Evolutionary conservation across 2,797 vertebrate genomes (phyloP).

Genomic region (Alectoris magna): DNA sequence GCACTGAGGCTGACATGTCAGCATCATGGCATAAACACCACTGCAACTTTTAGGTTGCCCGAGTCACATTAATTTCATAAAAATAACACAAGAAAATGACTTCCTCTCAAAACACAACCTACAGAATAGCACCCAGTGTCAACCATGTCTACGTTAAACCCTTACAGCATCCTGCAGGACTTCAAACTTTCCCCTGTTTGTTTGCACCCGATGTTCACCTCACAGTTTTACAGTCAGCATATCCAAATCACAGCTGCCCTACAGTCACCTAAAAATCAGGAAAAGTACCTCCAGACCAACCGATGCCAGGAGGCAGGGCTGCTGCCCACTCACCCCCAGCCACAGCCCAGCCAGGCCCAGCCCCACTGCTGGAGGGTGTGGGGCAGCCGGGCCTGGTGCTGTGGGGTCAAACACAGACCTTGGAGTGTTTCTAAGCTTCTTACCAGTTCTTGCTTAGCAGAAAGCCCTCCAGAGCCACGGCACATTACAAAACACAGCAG

Average conservation of each 20-base stretch:
- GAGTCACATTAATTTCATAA: not conserved
- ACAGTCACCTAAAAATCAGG: not conserved
- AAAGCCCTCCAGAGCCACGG: not conserved
- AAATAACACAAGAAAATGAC: not conserved
- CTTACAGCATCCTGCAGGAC: not conserved
- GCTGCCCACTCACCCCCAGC: too few species aligned
- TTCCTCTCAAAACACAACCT: not conserved
- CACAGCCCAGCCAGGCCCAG: too few species aligned
- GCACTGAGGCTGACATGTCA: fast-evolving
- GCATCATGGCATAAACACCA: not conserved
- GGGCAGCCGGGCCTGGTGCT: too few species aligned
- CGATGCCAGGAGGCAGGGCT: too few species aligned
- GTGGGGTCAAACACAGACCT: fast-evolving
- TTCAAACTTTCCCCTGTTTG: not conserved
- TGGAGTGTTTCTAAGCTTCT: fast-evolving
- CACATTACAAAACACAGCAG: not conserved
- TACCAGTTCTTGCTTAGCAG: not conserved
- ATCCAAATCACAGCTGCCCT: not conserved
- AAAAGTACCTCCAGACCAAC: not conserved
- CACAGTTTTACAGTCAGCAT: not conserved
- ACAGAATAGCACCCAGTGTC: not conserved
- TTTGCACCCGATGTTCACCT: not conserved
- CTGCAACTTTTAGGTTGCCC: not conserved
- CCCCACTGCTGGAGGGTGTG: too few species aligned
- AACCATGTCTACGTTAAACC: not conserved